Percentiles rank a stretch among this genome's conserved stretches.
Conservation (phyloP, 2,113 vertebrate genomes). For the Lanius collurio region DNA sequence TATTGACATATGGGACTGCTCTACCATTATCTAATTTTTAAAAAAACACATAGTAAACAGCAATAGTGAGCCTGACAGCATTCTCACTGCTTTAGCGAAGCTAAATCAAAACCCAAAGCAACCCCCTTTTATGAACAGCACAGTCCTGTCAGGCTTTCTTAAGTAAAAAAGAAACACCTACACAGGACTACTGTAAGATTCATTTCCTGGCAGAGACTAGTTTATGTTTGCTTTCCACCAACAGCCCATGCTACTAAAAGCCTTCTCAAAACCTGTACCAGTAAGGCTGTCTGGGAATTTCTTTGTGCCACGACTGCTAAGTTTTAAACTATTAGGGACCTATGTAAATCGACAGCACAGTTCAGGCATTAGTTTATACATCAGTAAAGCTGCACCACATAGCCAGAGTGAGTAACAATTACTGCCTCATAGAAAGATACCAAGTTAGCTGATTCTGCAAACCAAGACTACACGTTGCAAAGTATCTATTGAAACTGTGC, state of each 20-base stretch:
- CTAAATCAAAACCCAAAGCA: slow-evolving; percentile 2
- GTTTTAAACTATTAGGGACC: not conserved
- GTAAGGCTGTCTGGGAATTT: not conserved
- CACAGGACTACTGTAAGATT: not conserved
- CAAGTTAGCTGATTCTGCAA: not conserved
- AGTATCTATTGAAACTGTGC: not conserved
- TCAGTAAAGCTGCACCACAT: not conserved
- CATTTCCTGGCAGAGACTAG: not conserved
- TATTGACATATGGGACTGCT: slow-evolving; percentile 6
- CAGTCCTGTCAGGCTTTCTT: not conserved
- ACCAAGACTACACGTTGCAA: not conserved
- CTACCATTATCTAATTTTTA: slow-evolving; percentile 11
- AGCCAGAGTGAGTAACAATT: rapidly evolving
- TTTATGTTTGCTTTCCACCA: not conserved
- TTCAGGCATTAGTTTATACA: not conserved
- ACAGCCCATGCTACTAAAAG: not conserved
- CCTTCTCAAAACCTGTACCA: not conserved
- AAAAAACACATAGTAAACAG: slow-evolving; percentile 4
- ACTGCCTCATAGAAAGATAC: not conserved
- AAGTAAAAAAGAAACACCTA: not conserved
- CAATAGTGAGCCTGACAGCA: not conserved
- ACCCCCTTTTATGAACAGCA: not conserved
- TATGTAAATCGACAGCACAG: not conserved
- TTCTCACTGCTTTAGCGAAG: not conserved
- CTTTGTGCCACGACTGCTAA: not conserved